Conservation (phyloP, 2,113 vertebrate species). For the Xenopus laevis region DNA sequence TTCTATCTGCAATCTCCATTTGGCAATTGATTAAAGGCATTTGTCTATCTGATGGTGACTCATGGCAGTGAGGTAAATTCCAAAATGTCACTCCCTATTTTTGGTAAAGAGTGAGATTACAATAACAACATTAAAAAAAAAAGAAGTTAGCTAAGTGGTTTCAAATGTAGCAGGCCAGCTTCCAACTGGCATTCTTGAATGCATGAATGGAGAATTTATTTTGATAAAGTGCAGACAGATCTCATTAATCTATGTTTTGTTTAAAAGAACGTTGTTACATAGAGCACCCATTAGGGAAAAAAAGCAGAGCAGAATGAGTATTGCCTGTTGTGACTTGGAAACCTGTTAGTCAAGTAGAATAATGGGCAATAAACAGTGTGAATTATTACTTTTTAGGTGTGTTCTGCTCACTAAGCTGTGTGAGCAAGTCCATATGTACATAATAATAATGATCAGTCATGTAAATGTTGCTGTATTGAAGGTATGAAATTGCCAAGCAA, state of each 20-base stretch:
- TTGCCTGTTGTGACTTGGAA: not conserved
- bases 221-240: conserved; percentile 27
- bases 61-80: not conserved
- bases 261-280: conserved; percentile 28
- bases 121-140: conserved; percentile 22
- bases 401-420: not conserved
- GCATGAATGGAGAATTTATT: conserved; percentile 31
- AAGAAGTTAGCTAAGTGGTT: conserved; percentile 30
- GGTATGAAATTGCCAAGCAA: too few relatives aligned
- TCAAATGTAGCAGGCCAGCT: conserved; percentile 27
- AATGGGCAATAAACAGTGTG: not conserved
- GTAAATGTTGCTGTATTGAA: too few relatives aligned
- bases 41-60: not conserved
- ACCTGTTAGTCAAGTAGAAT: not conserved
- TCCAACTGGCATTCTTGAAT: conserved; percentile 36
- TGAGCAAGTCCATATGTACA: too few relatives aligned
- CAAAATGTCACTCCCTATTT: conserved; percentile 40
- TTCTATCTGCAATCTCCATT: conserved; percentile 38
- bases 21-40: conserved; percentile 20
- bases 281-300: conserved; percentile 3
- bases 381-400: not conserved
- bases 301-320: not conserved
- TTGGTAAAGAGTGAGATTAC: conserved; percentile 28
- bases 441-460: too few relatives aligned
- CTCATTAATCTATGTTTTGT: conserved; percentile 30